Percentiles rank a stretch among this genome's conserved stretches.
Evolutionary conservation across 2,888 invertebrate species (phyloP).

Genomic region (Holacanthella duospinosa): DNA sequence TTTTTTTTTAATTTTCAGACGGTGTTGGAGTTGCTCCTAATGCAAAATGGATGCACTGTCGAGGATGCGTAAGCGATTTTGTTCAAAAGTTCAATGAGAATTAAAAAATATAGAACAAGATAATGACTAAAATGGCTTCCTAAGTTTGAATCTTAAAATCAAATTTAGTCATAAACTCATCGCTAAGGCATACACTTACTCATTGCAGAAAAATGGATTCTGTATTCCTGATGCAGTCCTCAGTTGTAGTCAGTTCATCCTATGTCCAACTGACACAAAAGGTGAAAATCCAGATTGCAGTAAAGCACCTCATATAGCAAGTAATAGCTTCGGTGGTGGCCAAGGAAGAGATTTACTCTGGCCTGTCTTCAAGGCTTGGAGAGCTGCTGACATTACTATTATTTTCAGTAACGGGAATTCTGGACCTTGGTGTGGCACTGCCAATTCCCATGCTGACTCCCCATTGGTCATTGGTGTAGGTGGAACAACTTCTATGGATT

Average conservation of each 20-base stretch:
- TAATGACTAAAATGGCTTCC: no score
- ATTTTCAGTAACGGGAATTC: conserved; percentile 16
- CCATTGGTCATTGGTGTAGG: neutral
- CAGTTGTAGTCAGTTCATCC: conserved; percentile 7
- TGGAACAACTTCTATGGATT: neutral
- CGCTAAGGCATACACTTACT: neutral
- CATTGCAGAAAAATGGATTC: neutral
- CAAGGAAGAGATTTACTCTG: conserved; percentile 1
- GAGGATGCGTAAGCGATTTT: neutral
- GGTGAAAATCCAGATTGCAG: conserved; percentile 8
- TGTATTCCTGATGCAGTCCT: neutral
- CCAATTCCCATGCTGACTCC: neutral
- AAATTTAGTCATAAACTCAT: neutral
- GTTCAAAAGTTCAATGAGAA: neutral
- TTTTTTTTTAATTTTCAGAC: neutral
- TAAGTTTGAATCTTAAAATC: no score
- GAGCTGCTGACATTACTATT: conserved; percentile 4
- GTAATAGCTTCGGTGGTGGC: conserved; percentile 17
- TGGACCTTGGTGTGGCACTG: conserved; percentile 6
- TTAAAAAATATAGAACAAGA: neutral
- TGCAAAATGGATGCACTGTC: conserved; percentile 12
- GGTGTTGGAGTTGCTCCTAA: conserved; percentile 16
- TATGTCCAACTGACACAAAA: conserved; percentile 13
- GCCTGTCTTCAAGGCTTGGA: conserved; percentile 13
- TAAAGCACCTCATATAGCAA: conserved; percentile 15